A percentile compares a stretch with the other conserved stretches of the same genome.
phyloP scores from a whole-genome alignment of 2,797 vertebrate species.

The Ceryle rudis region DNA sequence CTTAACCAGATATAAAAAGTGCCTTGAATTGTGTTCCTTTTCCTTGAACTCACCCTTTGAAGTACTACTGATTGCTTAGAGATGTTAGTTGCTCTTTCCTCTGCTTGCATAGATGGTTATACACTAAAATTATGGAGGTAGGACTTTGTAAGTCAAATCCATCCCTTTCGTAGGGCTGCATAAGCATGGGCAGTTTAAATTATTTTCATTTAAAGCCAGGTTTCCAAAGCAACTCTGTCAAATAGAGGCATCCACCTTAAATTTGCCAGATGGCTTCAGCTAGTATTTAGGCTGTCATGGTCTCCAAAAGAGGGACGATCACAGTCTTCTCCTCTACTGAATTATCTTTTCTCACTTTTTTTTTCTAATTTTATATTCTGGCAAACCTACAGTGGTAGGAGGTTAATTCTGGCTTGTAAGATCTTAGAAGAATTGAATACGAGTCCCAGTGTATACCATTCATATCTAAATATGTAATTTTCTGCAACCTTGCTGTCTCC shows the following conservation, averaged over 20 bases:
- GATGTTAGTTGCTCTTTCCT: not conserved
- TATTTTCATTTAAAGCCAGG: not conserved
- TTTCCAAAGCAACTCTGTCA: conserved; percentile 36
- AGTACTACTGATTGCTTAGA: not conserved
- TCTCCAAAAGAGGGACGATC: not conserved
- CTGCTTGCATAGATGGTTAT: not conserved
- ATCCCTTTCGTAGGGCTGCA: not conserved
- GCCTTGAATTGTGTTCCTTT: not conserved
- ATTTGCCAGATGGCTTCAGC: not conserved
- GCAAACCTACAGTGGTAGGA: not conserved
- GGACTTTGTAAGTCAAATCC: not conserved
- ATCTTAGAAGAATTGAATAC: not conserved
- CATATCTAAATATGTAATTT: not conserved
- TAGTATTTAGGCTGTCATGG: conserved; percentile 20
- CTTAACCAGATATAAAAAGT: not conserved
- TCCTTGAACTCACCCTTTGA: not conserved
- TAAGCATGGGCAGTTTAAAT: not conserved
- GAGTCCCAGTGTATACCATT: not conserved
- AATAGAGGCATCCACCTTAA: not conserved
- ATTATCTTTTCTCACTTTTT: conserved; percentile 2
- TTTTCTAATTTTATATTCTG: not conserved
- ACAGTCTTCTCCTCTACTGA: not conserved
- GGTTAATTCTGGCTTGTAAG: conserved; percentile 10
- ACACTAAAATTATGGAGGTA: not conserved
- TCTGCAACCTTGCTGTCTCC: not conserved